Conservation (phyloP, 2,888 invertebrate species). For the Drosophila parthenogenetica region DNA sequence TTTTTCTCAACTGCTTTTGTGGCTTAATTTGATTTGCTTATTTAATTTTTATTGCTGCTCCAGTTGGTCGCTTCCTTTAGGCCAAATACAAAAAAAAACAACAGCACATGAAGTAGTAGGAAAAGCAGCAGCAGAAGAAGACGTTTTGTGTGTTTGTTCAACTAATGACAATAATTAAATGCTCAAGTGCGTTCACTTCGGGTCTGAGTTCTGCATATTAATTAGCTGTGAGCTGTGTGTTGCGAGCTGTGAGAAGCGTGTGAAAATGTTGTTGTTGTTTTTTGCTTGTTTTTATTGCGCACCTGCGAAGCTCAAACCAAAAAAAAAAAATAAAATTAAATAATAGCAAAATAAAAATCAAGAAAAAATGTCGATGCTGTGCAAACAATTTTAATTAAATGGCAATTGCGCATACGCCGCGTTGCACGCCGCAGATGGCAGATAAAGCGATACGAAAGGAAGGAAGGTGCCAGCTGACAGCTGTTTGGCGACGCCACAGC, state of each 20-base stretch:
- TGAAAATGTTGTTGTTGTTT: constrained; percentile 50
- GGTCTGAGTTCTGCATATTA: constrained; percentile 63
- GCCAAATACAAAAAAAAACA: constrained; percentile 7
- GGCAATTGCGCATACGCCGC: constrained; percentile 79
- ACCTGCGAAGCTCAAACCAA: constrained; percentile 50
- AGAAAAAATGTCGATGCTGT: constrained; percentile 57
- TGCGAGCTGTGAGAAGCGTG: constrained; percentile 51
- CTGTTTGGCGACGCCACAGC: constrained; percentile 64
- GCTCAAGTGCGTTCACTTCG: constrained; percentile 47
- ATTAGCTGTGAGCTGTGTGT: constrained; percentile 38
- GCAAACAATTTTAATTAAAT: constrained; percentile 80
- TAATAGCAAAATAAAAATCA: constrained; percentile 29
- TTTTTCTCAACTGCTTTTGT: constrained; percentile 20
- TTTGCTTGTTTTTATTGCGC: constrained; percentile 50
- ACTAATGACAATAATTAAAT: constrained; percentile 75
- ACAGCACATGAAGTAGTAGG: neutral
- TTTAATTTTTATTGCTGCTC: constrained; percentile 63
- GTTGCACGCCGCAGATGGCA: constrained; percentile 63
- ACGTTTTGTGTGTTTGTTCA: constrained; percentile 41
- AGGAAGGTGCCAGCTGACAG: constrained; percentile 72
- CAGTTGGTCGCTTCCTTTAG: constrained; percentile 31
- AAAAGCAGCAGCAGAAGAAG: neutral
- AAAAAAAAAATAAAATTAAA: constrained; percentile 34
- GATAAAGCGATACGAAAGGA: constrained; percentile 58
- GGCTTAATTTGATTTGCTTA: constrained; percentile 59